Evolutionary conservation across 2,888 invertebrate genomes (phyloP), one percentile per base, ranked within the genome.

Genomic region (Epiblema foenella): DNA sequence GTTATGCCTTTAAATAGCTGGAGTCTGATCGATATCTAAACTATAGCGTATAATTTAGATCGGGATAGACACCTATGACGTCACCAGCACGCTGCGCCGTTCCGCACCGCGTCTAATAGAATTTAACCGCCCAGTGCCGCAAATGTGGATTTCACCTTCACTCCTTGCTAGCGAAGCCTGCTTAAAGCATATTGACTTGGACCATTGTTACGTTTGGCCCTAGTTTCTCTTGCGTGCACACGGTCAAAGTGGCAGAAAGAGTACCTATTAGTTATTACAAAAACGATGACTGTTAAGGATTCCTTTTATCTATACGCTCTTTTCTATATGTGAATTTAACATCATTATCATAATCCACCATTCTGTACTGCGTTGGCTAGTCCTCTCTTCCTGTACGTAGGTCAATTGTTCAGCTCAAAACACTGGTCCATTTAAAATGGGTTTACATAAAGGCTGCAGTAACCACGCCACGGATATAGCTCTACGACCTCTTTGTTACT

Each of bases 111-210:
- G 78, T 83, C 82, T 84, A 84, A n/a, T n/a, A n/a, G n/a, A n/a
- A 83, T 83, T 86, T 84, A 85, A 83, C 81, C 83, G 83, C 79
- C 75, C 76, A 77, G 81, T 84, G 83, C 85, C 84, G 85, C 78
- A 78, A 85, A 84, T 83, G 83, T 83, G 80, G 77, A 79, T 66
- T 66, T 71, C 66, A 58, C 64, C 64, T 64, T 58, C 63, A 69
- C 56, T 69, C 64, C 33, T 24, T 42, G n/a, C 51, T 37, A 24
- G 51, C 52, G 1, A 8, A 63, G 24, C 51, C 52, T 57, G 57
- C 29, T 62, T 18, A 37, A 37, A 54, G 33, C 46, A 24, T 12
- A 29, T 15, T 66, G 29, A 49, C 29, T 57, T 29, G 29, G 29
- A 10, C 46, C 20, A 39, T 54, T 64, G 52, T 39, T 29, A 8